Evolutionary conservation across 2,113 vertebrate genomes (phyloP), one percentile per base, ranked within the genome.

Genomic region (Herpetotheres cachinnans): DNA sequence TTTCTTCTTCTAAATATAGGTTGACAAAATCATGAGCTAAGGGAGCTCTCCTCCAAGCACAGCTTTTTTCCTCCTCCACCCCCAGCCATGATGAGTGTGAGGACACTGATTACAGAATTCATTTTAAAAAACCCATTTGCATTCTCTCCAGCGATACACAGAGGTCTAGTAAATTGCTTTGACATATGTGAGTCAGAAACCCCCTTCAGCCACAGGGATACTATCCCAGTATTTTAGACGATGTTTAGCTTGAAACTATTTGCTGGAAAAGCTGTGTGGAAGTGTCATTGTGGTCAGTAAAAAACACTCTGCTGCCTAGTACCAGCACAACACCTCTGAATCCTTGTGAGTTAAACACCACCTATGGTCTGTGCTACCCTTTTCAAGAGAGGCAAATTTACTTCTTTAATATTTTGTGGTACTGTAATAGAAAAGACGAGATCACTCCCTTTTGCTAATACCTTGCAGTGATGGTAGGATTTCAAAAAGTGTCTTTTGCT

Each of bases 401-500:
- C 13, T 76, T 30, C 8, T 71, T 78, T 18, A 34, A 11, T 38
- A 21, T 69, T 93, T 90, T 49, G 16, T 30, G 2, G 6, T 17
- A 30, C 1, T 46, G 13, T 38, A n/a, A 27, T 11, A 58, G n/a
- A 66, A 62, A 30, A 3, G 0, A 55, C 10, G 46, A 40, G 34
- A 22, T 52, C 2, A 2, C 4, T 63, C 15, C 36, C 14, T 54
- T 47, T 65, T 77, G 6, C 14, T 59, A 40, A 47, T 14, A 21
- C 1, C 55, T 71, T 32, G 5, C 49, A 30, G 13, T 27, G 9
- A 26, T 1, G 0, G 20, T 38, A 54, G 32, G 17, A 47, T 86
- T 88, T 90, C 3, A 38, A 13, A 79, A 89, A 26, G 1, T 1
- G 5, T 7, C 6, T 47, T 89, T 44, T 58, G 9, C 10, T 55